Base-by-base conservation (phyloP, 2,113 vertebrate species). In the Lycaon pictus region DNA sequence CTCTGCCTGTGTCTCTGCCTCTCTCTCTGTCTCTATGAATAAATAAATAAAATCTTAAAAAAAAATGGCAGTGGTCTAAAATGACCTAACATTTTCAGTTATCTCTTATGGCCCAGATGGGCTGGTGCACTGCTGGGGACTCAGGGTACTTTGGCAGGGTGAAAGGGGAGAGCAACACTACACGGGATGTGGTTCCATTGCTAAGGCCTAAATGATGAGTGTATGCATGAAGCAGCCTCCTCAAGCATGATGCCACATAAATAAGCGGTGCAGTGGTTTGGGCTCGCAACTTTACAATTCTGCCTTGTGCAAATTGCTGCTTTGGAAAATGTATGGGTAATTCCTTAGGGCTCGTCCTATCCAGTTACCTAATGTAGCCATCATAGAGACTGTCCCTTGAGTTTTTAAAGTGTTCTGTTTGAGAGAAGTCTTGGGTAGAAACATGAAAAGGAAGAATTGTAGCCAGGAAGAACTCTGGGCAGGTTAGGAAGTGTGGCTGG, bases 211-310 rank as follows among this genome's bases (percentile, higher is more conserved):
- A 55, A 83, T 27, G 83, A 51, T 72, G 43, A 27, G 0, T 51
- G 0, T 25, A 3, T n/a, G 3, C 7, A 0, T 1, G 8, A 72
- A 51, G 23, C 23, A n/a, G 22, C 65, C 55, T 12, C 4, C 22
- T 37, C 19, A 32, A 51, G 29, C 0, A 1, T 2, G 8, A 51
- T 63, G 56, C 32, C 35, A 2, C 51, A 0, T 81, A 62, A 88
- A 74, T 72, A 85, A 62, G 55, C 51, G 10, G 29, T 35, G 9
- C 4, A 11, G 22, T 37, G 55, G 43, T 89, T 89, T 82, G 43
- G 22, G 32, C 19, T 51, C 53, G 32, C 19, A 65, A 43, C 9
- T 16, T 90, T 79, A 35, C 32, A 55, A 48, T 83, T 82, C 77
- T 69, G 2, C 11, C 56, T 74, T 43, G 10, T 67, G 2, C 20